These are phyloP conservation scores for Cyclargus thomasi DNA, from an alignment of 1,140 invertebrate genomes.

Conservation along the genomic window DNA sequence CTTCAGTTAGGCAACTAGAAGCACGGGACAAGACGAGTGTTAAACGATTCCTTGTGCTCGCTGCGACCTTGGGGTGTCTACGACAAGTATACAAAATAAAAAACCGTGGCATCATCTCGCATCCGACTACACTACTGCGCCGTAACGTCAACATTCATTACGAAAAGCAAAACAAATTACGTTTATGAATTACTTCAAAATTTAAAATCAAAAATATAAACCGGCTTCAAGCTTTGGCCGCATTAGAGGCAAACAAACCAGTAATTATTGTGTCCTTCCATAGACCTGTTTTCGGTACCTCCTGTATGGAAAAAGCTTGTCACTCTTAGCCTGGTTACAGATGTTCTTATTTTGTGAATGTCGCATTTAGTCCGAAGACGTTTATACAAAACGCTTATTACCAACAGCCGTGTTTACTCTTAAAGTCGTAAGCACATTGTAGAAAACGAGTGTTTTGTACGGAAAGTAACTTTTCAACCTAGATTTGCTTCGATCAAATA, in stretches of 20 bases:
- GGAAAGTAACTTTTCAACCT: too few species aligned
- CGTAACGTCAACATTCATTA: slow-evolving; percentile 12
- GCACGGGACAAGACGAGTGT: slow-evolving; percentile 63
- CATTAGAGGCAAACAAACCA: background rate
- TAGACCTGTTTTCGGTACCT: too few species aligned
- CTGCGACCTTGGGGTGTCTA: slow-evolving; percentile 38
- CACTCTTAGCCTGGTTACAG: too few species aligned
- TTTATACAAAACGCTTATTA: too few species aligned
- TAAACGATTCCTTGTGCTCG: slow-evolving; percentile 55
- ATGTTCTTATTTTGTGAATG: too few species aligned
- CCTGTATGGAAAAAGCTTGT: too few species aligned
- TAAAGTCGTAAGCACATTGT: too few species aligned
- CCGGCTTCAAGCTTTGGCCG: too few species aligned
- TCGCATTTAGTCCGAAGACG: too few species aligned
- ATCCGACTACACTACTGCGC: slow-evolving; percentile 35
- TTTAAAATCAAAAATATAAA: background rate
- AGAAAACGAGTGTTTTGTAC: too few species aligned
- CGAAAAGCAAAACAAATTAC: slow-evolving; percentile 19
- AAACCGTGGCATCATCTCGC: slow-evolving; percentile 24
- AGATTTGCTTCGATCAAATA: too few species aligned
- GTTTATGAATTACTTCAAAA: background rate
- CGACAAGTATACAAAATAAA: slow-evolving; percentile 38
- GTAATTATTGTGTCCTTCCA: background rate
- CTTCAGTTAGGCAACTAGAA: slow-evolving; percentile 71
- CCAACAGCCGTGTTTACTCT: too few species aligned